These are phyloP conservation scores for Henricia sp. DNA, from an alignment of 53 echinoderm and acorn worm genomes.

Conservation along the genomic window DNA sequence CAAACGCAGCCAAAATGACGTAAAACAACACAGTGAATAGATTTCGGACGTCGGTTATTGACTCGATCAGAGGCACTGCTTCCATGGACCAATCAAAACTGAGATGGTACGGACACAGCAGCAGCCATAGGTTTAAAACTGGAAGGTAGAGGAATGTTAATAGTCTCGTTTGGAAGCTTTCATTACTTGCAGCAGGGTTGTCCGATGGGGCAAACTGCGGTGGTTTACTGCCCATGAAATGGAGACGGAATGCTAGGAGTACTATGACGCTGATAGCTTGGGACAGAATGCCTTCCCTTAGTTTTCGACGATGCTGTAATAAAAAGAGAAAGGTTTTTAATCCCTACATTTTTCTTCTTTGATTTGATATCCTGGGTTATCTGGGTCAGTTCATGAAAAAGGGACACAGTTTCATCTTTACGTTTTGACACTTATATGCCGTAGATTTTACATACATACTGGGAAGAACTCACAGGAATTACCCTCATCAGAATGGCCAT, in stretches of 20 bases:
- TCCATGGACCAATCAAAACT: slow-evolving; percentile 99
- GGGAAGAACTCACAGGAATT: too few relatives aligned
- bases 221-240: slow-evolving; percentile 78
- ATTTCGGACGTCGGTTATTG: slow-evolving; percentile 75
- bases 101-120: slow-evolving; percentile 77
- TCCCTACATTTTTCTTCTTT: too few relatives aligned
- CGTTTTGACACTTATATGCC: too few relatives aligned
- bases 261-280: slow-evolving; percentile 63
- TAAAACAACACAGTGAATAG: slow-evolving; percentile 73
- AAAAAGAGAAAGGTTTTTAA: not conserved
- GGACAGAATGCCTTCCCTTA: slow-evolving; percentile 63
- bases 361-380: not conserved
- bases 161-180: slow-evolving; percentile 74
- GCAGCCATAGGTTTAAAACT: slow-evolving; percentile 84
- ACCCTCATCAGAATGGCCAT: too few relatives aligned
- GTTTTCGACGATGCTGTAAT: slow-evolving; percentile 58
- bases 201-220: slow-evolving; percentile 92
- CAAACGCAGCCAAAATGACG: slow-evolving; percentile 44
- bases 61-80: slow-evolving; percentile 81
- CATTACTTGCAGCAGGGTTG: slow-evolving; percentile 92
- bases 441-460: too few relatives aligned
- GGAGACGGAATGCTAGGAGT: slow-evolving; percentile 77
- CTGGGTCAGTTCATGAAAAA: too few relatives aligned
- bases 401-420: too few relatives aligned
- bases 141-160: slow-evolving; percentile 90